These are phyloP conservation scores for Sebastes minor DNA, from an alignment of 2,797 vertebrate species.

Conservation along the genomic window DNA sequence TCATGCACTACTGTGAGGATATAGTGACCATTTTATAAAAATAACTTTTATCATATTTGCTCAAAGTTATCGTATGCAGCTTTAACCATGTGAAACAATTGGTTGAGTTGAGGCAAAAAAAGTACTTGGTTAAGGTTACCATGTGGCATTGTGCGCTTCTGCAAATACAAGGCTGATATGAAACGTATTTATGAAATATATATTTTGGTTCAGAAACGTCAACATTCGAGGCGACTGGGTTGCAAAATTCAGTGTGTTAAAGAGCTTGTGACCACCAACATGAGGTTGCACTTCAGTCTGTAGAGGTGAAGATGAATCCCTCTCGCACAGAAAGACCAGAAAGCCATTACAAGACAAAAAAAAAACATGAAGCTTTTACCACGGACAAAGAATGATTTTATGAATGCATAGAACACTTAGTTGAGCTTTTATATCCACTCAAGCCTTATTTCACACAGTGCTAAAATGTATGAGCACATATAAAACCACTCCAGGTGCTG, in stretches of 20 bases:
- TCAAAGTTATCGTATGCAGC: too few species aligned
- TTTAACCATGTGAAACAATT: too few species aligned
- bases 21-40: too few species aligned
- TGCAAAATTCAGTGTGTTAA: background rate
- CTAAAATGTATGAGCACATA: background rate
- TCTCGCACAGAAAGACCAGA: background rate
- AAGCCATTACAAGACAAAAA: background rate
- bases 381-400: background rate
- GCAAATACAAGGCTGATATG: too few species aligned
- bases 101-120: too few species aligned
- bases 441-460: background rate
- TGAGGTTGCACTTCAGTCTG: background rate
- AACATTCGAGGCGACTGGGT: background rate
- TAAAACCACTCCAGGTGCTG: slow-evolving; percentile 16
- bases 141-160: too few species aligned
- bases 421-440: slow-evolving; percentile 12
- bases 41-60: too few species aligned
- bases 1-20: too few species aligned
- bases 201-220: background rate
- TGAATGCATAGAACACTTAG: slow-evolving; percentile 27
- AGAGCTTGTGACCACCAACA: background rate
- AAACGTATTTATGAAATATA: background rate
- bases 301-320: background rate
- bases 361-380: background rate
- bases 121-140: too few species aligned